A percentile compares a stretch with the other conserved stretches of the same genome.
Conservation (phyloP, 2,888 invertebrate genomes). For the Oasisia sp. region DNA sequence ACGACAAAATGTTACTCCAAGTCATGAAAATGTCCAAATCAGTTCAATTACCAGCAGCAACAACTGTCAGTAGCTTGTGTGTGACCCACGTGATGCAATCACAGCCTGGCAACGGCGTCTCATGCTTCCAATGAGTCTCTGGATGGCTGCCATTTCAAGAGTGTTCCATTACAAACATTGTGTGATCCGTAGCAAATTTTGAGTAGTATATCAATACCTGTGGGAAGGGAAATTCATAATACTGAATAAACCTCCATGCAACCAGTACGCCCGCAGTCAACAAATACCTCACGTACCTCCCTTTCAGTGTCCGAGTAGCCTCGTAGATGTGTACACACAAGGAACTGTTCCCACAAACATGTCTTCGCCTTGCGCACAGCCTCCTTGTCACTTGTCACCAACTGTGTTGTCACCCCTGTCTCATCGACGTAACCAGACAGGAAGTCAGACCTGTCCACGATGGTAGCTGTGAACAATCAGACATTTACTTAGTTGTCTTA, state of each 20-base stretch:
- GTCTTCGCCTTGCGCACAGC: not conserved
- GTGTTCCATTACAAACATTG: too few relatives aligned
- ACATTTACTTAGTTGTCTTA: not conserved
- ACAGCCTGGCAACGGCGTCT: too few relatives aligned
- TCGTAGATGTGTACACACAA: constrained; percentile 2
- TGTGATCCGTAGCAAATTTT: too few relatives aligned
- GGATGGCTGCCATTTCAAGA: too few relatives aligned
- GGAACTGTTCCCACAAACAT: not conserved
- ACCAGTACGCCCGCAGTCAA: not conserved
- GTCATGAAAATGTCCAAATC: too few relatives aligned
- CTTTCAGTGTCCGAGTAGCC: not conserved
- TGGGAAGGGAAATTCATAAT: not conserved
- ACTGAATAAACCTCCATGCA: not conserved
- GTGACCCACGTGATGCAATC: too few relatives aligned
- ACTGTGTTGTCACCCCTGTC: not conserved
- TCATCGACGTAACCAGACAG: not conserved
- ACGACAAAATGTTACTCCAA: too few relatives aligned
- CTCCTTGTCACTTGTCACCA: not conserved
- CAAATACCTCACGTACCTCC: not conserved
- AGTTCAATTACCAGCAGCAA: too few relatives aligned
- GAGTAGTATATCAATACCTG: not conserved
- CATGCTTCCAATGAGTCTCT: too few relatives aligned
- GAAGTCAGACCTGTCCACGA: not conserved
- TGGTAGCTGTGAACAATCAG: not conserved
- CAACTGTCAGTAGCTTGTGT: too few relatives aligned